A percentile compares a stretch with the other conserved stretches of the same genome.
phyloP scores from a whole-genome alignment of 1,140 invertebrate genomes.

The Bombus pyrosoma region DNA sequence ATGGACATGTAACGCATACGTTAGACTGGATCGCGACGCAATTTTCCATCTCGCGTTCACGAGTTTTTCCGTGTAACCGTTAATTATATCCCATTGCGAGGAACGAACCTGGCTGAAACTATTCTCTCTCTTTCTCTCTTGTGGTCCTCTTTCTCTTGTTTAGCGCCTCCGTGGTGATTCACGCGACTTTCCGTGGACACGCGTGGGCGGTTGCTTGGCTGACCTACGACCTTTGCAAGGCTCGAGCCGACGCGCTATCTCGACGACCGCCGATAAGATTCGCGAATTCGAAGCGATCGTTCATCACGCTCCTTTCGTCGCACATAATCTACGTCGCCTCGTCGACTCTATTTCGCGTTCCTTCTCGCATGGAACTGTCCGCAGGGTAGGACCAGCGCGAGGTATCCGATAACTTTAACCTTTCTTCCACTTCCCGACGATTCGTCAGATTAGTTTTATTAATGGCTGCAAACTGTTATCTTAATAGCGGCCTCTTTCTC shows the following conservation, averaged over 20 bases:
- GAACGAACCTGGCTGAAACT: slow-evolving; percentile 18
- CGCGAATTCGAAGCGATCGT: slow-evolving; percentile 10
- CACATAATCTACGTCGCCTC: not conserved
- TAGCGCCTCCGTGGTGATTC: slow-evolving; percentile 29
- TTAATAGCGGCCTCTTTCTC: slow-evolving; percentile 51
- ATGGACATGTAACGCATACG: slow-evolving; percentile 41
- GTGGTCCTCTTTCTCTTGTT: not conserved
- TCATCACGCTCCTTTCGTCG: slow-evolving; percentile 25
- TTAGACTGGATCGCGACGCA: slow-evolving; percentile 24
- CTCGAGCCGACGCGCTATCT: slow-evolving; percentile 5
- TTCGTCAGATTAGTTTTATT: slow-evolving; percentile 65
- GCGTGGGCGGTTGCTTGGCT: slow-evolving; percentile 46
- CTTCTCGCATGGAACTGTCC: slow-evolving; percentile 9
- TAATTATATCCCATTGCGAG: slow-evolving; percentile 44
- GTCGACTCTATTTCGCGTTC: slow-evolving; percentile 15
- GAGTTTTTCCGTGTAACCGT: slow-evolving; percentile 42
- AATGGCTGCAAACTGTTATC: slow-evolving; percentile 57
- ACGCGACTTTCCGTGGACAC: slow-evolving; percentile 23
- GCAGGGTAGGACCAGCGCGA: slow-evolving; percentile 1
- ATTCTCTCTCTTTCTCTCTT: not conserved
- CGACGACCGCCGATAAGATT: slow-evolving; percentile 17
- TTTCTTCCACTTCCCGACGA: slow-evolving; percentile 52
- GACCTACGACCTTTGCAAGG: slow-evolving; percentile 41
- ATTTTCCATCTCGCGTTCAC: slow-evolving; percentile 45
- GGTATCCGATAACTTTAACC: slow-evolving; percentile 37